Conservation (phyloP, 2,113 vertebrate species). For the Otus sunia region DNA sequence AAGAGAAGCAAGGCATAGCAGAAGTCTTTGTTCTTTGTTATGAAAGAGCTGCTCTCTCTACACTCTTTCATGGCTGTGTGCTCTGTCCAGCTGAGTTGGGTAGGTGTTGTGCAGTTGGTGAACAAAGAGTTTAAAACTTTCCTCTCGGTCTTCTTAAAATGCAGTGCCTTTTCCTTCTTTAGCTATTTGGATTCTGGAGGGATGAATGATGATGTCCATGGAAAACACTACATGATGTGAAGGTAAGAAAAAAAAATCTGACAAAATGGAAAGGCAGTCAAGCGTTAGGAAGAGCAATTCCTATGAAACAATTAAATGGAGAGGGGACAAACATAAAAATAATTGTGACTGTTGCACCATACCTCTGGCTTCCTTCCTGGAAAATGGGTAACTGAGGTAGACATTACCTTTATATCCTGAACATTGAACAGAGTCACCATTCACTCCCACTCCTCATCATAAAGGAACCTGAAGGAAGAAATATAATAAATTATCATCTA, state of each 20-base stretch:
- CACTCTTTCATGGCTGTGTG: background rate
- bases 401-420: background rate
- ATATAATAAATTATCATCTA: background rate
- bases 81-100: background rate
- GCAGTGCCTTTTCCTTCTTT: background rate
- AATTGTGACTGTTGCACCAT: background rate
- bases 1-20: background rate
- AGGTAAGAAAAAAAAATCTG: background rate
- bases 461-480: background rate
- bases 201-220: background rate
- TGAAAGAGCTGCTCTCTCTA: background rate
- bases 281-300: background rate
- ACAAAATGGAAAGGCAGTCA: background rate
- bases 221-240: background rate
- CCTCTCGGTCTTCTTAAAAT: background rate
- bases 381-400: background rate
- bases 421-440: background rate
- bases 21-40: background rate
- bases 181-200: background rate
- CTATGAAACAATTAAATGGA: background rate
- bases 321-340: background rate
- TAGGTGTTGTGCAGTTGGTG: background rate
- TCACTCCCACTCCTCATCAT: background rate
- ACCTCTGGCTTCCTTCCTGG: background rate
- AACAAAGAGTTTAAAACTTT: background rate